Evolutionary conservation across 2,113 vertebrate genomes (phyloP), one percentile per base, ranked within the genome.

Genomic region (Leptobrachium leishanense): DNA sequence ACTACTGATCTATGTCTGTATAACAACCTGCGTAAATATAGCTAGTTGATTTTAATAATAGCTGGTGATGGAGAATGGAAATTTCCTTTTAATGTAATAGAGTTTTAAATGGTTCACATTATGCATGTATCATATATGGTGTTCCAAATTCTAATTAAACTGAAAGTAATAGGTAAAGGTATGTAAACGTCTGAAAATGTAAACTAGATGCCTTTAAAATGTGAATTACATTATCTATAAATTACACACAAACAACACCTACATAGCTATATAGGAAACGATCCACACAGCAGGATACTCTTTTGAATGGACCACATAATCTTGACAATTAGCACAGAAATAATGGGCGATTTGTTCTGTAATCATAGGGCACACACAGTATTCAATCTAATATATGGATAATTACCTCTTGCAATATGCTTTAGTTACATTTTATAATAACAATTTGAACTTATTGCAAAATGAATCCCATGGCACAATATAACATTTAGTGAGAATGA

Each of bases 401-500:
- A 94, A 93, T 93, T 91, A 91, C 86, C 90, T 84, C 82, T 88
- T 83, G 82, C 91, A 91, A 91, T 93, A 92, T 87, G 84, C 81
- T 88, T 92, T 90, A 89, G 90, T 88, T 90, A 85, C 87, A 90
- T 91, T 93, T 92, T 91, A 87, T 87, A 89, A 89, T 88, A 86
- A 90, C 87, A 91, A 89, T 92, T 90, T 91, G 86, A 92, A 90
- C 91, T 92, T 92, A 92, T 92, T 92, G 89, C 90, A 92, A 93
- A 92, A 92, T 93, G 93, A 92, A 91, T 93, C 93, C 88, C 84
- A 90, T 92, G 89, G 89, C 86, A 90, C 88, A 91, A 92, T 93
- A 90, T 93, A 92, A 91, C 89, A 88, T 92, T 92, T 92, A 93
- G 90, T 87, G 84, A 88, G 87, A 91, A 84, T 91, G 90, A 92